phyloP scores from a whole-genome alignment of 2,797 vertebrate species.

The Staurois parvus region DNA sequence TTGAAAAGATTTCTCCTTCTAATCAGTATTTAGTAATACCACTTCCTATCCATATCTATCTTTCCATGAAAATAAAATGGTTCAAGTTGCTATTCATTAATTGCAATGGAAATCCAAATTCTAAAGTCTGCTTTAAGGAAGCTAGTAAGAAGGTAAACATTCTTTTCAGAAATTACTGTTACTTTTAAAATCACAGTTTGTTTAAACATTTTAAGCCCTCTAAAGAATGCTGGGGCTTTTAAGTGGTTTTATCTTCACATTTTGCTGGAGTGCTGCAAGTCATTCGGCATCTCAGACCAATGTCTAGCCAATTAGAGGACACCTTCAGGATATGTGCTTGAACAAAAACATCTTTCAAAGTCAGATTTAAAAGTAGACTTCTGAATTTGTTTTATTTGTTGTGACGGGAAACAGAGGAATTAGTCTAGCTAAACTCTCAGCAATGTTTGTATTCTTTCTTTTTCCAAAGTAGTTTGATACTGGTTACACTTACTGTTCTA shows the following conservation, averaged over 20 bases:
- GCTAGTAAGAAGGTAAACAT: conserved; percentile 49
- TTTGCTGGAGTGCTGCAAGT: conserved; percentile 37
- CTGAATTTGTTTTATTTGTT: conserved; percentile 48
- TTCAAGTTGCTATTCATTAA: conserved; percentile 36
- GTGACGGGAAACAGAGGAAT: conserved; percentile 30
- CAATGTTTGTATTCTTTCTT: conserved; percentile 31
- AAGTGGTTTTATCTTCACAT: conserved; percentile 56
- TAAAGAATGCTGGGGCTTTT: conserved; percentile 55
- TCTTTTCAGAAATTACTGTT: conserved; percentile 57
- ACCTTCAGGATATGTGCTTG: conserved; percentile 30
- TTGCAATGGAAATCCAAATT: conserved; percentile 36
- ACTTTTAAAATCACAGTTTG: conserved; percentile 62
- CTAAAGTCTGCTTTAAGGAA: conserved; percentile 43
- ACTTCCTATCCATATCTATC: not conserved
- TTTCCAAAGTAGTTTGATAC: conserved; percentile 14
- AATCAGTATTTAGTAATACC: not conserved
- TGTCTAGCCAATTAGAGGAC: conserved; percentile 53
- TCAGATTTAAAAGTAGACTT: conserved; percentile 20
- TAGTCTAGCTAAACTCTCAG: conserved; percentile 35
- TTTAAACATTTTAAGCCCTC: conserved; percentile 58
- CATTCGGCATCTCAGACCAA: conserved; percentile 47
- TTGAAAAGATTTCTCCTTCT: not conserved
- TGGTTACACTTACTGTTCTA: conserved; percentile 18
- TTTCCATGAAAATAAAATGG: conserved; percentile 9
- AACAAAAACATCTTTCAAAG: conserved; percentile 49